These are phyloP conservation scores for Amblyopsis hoosieri DNA, from an alignment of 2,797 vertebrate species.

Conservation along the genomic window DNA sequence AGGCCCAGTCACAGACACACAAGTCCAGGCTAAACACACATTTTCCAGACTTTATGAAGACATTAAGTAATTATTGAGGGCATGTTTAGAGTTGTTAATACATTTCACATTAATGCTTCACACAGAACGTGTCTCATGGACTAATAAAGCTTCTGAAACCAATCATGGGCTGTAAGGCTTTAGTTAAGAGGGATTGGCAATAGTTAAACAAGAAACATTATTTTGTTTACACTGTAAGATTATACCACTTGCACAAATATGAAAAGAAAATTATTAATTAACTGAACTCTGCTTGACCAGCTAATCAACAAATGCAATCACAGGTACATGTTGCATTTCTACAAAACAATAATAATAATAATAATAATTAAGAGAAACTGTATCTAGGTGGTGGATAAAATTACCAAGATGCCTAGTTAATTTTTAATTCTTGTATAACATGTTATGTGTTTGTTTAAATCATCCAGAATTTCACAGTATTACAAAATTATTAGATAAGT, in stretches of 20 bases:
- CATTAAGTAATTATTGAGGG: neutral
- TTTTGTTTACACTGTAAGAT: neutral
- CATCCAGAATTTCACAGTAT: too few relatives aligned
- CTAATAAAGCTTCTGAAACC: neutral
- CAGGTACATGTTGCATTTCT: neutral
- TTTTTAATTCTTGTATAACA: too few relatives aligned
- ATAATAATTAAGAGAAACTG: neutral
- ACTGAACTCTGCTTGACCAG: neutral
- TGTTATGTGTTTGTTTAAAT: too few relatives aligned
- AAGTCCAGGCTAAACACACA: constrained; percentile 14
- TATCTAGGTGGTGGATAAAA: neutral
- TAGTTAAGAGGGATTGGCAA: neutral
- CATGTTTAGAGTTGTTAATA: neutral
- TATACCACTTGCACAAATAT: neutral
- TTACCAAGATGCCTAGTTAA: too few relatives aligned
- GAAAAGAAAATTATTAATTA: too few relatives aligned
- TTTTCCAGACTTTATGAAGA: neutral
- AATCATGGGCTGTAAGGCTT: neutral
- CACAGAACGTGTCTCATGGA: neutral
- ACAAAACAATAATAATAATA: neutral
- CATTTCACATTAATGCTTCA: neutral
- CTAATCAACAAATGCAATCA: constrained; percentile 14
- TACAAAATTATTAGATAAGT: too few relatives aligned
- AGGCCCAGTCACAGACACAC: neutral
- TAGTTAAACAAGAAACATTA: neutral